Conservation (phyloP, 2,797 vertebrate genomes). For the Spinus pinus region DNA sequence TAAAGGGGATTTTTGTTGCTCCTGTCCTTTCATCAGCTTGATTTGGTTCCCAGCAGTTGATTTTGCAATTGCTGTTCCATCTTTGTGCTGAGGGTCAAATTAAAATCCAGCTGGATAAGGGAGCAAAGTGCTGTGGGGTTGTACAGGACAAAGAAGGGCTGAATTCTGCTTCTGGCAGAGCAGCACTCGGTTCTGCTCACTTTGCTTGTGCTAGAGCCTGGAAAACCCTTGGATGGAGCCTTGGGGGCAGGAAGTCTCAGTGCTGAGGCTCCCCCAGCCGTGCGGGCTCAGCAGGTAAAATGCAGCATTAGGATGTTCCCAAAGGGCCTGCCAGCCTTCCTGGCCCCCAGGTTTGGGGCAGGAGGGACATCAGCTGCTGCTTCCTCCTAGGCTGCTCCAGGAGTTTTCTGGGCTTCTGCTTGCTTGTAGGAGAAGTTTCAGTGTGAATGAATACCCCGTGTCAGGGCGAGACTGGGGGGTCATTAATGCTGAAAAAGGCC, state of each 20-base stretch:
- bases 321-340: neutral
- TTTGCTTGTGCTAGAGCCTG: neutral
- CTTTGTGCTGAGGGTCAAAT: neutral
- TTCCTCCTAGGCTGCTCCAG: neutral
- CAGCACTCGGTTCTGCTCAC: neutral
- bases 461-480: neutral
- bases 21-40: constrained; percentile 36
- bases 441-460: rapidly evolving
- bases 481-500: neutral
- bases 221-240: neutral
- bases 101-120: neutral
- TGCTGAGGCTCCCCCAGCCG: neutral
- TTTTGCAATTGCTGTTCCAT: neutral
- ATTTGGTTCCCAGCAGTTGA: neutral
- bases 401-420: neutral
- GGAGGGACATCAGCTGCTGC: neutral
- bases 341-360: neutral
- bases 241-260: neutral
- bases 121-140: neutral
- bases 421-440: neutral
- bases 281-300: neutral
- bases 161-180: neutral
- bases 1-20: constrained; percentile 47
- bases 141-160: neutral
- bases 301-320: neutral